Percentiles rank a stretch among this genome's conserved stretches.
Conservation (phyloP, 2,113 vertebrate species). For the Pandion haliaetus region DNA sequence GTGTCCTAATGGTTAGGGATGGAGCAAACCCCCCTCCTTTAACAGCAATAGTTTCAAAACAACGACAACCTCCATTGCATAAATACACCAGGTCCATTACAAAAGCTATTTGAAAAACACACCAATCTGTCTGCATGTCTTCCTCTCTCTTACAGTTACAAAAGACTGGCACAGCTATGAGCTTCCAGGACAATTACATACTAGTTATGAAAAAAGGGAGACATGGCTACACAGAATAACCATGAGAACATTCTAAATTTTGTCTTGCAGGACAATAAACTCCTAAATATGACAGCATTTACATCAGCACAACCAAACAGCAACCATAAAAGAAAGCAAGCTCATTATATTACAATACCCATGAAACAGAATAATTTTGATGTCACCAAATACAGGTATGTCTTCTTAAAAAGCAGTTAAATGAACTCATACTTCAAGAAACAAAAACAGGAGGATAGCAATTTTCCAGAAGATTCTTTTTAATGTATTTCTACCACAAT, state of each 20-base stretch:
- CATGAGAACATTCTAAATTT: background rate
- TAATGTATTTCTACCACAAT: background rate
- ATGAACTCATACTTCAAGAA: background rate
- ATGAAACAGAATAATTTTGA: background rate
- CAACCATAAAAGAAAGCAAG: background rate
- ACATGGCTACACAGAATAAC: background rate
- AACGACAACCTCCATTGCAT: background rate
- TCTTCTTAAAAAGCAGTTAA: background rate
- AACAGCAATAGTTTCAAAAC: background rate
- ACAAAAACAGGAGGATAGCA: background rate
- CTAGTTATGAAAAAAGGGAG: background rate
- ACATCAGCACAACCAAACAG: background rate
- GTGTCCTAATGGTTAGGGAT: background rate
- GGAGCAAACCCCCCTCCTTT: fast-evolving
- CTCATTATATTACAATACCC: background rate
- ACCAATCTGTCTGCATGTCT: background rate
- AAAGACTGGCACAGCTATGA: background rate
- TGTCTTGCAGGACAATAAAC: background rate
- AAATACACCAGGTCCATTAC: background rate
- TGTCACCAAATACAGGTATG: background rate
- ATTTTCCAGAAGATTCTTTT: background rate
- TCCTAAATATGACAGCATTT: background rate
- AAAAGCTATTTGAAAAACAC: background rate
- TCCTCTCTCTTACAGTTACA: background rate
- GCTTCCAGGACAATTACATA: background rate